A percentile compares a stretch with the other conserved stretches of the same genome.
phyloP scores from a whole-genome alignment of 1,140 invertebrate genomes.

The Anadara kagoshimensis region DNA sequence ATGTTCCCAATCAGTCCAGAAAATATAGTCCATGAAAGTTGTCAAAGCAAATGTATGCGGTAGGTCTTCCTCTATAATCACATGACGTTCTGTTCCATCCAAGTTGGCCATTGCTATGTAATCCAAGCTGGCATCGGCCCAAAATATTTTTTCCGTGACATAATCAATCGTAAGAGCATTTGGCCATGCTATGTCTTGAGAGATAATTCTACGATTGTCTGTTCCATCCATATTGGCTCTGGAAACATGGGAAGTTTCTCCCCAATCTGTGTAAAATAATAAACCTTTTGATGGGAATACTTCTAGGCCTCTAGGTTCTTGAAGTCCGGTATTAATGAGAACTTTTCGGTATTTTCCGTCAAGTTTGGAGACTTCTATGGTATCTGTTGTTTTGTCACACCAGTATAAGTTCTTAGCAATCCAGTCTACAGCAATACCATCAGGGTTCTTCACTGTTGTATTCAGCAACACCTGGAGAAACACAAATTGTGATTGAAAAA shows the following conservation, averaged over 20 bases:
- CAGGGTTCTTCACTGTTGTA: conserved; percentile 76
- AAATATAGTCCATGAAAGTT: conserved; percentile 92
- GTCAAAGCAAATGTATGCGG: conserved; percentile 97
- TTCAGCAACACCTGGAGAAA: conserved; percentile 61
- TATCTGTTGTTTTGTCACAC: conserved; percentile 95
- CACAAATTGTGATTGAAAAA: background rate
- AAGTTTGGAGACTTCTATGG: conserved; percentile 92
- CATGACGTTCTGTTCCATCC: conserved; percentile 75
- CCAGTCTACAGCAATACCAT: conserved; percentile 98
- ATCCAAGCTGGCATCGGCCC: conserved; percentile 96
- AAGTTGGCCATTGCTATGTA: conserved; percentile 86
- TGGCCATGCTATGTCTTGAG: conserved; percentile 96
- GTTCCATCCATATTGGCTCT: conserved; percentile 96
- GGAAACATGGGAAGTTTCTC: conserved; percentile 96
- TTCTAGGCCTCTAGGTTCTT: conserved; percentile 92
- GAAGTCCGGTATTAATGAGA: conserved; percentile 92
- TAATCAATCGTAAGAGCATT: conserved; percentile 97
- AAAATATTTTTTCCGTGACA: conserved; percentile 95
- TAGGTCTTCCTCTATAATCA: conserved; percentile 74
- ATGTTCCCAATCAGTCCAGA: conserved; percentile 96
- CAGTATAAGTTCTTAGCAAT: conserved; percentile 95
- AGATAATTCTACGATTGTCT: conserved; percentile 89
- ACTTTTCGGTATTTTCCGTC: conserved; percentile 89
- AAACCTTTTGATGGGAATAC: conserved; percentile 85
- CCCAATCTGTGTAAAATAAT: conserved; percentile 99